These are phyloP conservation scores for Protomyctophum bolini DNA, from an alignment of 2,113 vertebrate genomes.

Conservation along the genomic window DNA sequence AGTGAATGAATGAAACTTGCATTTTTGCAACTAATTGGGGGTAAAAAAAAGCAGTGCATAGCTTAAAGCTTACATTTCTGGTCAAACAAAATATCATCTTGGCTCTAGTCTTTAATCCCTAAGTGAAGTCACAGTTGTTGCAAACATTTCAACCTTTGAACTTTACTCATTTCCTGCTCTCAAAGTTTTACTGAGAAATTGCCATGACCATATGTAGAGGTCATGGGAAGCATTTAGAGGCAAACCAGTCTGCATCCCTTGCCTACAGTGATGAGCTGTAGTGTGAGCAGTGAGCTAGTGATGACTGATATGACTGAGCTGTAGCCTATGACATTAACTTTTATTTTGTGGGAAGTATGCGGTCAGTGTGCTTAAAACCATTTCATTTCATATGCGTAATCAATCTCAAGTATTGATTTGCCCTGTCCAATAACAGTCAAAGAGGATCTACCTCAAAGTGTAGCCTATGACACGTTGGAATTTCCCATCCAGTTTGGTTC, in stretches of 20 bases:
- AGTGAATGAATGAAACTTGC: too few species aligned
- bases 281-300: not conserved
- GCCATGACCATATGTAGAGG: constrained; percentile 73
- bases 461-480: constrained; percentile 68
- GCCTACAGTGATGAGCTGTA: constrained; percentile 27
- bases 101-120: constrained; percentile 21
- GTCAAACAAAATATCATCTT: constrained; percentile 15
- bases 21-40: too few species aligned
- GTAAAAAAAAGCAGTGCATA: constrained; percentile 4
- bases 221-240: constrained; percentile 79
- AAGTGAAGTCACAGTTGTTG: constrained; percentile 64
- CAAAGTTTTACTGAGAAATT: constrained; percentile 69
- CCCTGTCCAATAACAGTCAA: constrained; percentile 26
- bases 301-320: constrained; percentile 6
- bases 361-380: not conserved
- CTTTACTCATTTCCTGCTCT: constrained; percentile 79
- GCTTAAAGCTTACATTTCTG: constrained; percentile 5
- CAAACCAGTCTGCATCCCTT: constrained; percentile 52
- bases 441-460: constrained; percentile 38
- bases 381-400: constrained; percentile 10
- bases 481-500: constrained; percentile 67
- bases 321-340: not conserved
- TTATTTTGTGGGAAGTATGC: too few species aligned
- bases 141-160: constrained; percentile 73
- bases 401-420: constrained; percentile 26